Evolutionary conservation across 2,888 invertebrate genomes (phyloP).

Genomic region (Flexamia atlantica): DNA sequence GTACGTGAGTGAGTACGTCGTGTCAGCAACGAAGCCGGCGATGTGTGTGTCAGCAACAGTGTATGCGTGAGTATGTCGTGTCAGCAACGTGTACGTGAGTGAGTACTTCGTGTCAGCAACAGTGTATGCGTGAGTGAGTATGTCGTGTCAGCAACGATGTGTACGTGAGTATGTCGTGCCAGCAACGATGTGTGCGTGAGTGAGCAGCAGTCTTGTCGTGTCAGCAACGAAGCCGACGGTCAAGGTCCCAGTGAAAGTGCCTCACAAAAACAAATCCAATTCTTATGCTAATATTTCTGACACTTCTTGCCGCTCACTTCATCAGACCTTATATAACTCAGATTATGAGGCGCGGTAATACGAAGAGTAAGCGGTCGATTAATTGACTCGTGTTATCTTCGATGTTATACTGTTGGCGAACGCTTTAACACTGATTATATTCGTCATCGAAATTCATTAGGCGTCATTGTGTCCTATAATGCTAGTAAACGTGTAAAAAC

Average conservation of each 20-base stretch:
- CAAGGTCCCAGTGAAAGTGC: slow-evolving; percentile 34
- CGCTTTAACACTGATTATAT: neutral
- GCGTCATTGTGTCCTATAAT: too few relatives aligned
- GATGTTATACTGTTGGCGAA: neutral
- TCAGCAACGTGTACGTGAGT: too few relatives aligned
- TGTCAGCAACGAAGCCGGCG: too few relatives aligned
- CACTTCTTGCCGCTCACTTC: slow-evolving; percentile 23
- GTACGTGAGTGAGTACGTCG: too few relatives aligned
- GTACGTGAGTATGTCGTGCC: too few relatives aligned
- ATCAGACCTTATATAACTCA: slow-evolving; percentile 5
- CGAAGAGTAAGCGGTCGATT: slow-evolving; percentile 20
- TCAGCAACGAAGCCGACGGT: slow-evolving; percentile 4
- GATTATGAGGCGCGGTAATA: neutral
- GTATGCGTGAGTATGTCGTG: too few relatives aligned
- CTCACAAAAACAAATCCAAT: slow-evolving; percentile 37
- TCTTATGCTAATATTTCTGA: slow-evolving; percentile 45
- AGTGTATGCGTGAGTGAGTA: too few relatives aligned
- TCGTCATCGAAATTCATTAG: too few relatives aligned
- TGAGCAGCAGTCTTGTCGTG: neutral
- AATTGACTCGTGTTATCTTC: neutral
- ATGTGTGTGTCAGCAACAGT: too few relatives aligned
- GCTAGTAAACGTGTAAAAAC: too few relatives aligned
- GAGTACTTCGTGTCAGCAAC: too few relatives aligned
- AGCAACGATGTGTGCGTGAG: neutral
- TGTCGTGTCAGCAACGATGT: too few relatives aligned